Evolutionary conservation across 1,140 invertebrate species (phyloP).

Genomic region (Diuraphis noxia): DNA sequence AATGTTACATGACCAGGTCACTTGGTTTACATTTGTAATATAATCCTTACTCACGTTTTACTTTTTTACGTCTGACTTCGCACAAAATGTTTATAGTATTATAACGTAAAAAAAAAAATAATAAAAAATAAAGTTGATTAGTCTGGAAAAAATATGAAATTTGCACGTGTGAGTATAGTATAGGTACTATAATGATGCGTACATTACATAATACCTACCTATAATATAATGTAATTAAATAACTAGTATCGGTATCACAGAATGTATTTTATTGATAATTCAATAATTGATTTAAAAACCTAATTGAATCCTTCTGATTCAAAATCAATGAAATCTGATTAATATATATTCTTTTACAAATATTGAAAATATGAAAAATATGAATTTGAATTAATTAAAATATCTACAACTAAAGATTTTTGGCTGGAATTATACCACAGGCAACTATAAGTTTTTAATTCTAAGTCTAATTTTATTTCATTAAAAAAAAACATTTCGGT

Average conservation of each 20-base stretch:
- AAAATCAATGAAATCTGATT: not conserved
- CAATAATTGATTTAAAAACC: not conserved
- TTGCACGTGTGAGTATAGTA: not conserved
- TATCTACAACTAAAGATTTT: no score
- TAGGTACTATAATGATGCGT: not conserved
- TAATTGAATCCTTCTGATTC: not conserved
- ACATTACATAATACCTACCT: no score
- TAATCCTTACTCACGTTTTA: not conserved
- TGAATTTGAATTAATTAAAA: not conserved
- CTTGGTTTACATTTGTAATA: not conserved
- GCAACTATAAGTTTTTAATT: no score
- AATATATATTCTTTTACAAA: not conserved
- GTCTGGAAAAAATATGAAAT: not conserved
- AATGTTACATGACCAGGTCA: not conserved
- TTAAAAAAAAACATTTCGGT: no score
- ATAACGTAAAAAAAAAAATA: not conserved
- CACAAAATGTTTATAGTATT: not conserved
- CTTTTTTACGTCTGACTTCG: not conserved
- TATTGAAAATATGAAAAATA: not conserved
- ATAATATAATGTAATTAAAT: not conserved
- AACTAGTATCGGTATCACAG: not conserved
- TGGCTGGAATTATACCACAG: no score
- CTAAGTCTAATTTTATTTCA: no score
- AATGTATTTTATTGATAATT: not conserved
- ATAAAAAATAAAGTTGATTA: not conserved